phyloP scores from a whole-genome alignment of 2,888 invertebrate species.

The Eremobia ochroleuca region DNA sequence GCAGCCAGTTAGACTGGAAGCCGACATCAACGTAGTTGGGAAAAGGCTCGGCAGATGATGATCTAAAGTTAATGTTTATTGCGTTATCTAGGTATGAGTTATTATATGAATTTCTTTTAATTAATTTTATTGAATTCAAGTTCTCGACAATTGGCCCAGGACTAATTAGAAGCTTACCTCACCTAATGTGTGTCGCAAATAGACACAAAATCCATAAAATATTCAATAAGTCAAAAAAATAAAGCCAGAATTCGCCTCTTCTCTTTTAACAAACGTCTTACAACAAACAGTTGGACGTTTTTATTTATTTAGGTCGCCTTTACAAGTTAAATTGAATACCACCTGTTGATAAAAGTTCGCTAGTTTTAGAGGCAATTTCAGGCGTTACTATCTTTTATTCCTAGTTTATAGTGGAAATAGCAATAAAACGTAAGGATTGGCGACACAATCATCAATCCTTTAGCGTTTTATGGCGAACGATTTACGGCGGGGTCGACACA shows the following conservation, averaged over 20 bases:
- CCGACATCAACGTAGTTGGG: too few relatives aligned
- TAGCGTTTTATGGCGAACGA: slow-evolving; percentile 53
- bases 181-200: slow-evolving; percentile 1
- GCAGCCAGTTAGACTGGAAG: too few relatives aligned
- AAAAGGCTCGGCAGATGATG: too few relatives aligned
- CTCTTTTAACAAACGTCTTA: background rate
- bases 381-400: slow-evolving; percentile 24
- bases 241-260: background rate
- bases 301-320: slow-evolving; percentile 2
- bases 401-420: slow-evolving; percentile 44
- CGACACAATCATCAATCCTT: slow-evolving; percentile 49
- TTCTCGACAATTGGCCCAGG: background rate
- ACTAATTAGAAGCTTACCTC: slow-evolving; percentile 15
- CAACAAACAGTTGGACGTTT: background rate
- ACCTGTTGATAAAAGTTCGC: slow-evolving; percentile 9
- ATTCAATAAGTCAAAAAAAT: background rate
- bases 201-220: background rate
- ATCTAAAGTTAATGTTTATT: too few relatives aligned
- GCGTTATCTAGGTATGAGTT: too few relatives aligned
- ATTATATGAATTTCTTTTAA: too few relatives aligned
- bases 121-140: too few relatives aligned
- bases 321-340: background rate
- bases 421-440: slow-evolving; percentile 35
- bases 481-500: slow-evolving; percentile 44
- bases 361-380: slow-evolving; percentile 51